A percentile compares a stretch with the other conserved stretches of the same genome.
Evolutionary conservation across 2,797 vertebrate species (phyloP).

Genomic region (Ambastaia sidthimunki): DNA sequence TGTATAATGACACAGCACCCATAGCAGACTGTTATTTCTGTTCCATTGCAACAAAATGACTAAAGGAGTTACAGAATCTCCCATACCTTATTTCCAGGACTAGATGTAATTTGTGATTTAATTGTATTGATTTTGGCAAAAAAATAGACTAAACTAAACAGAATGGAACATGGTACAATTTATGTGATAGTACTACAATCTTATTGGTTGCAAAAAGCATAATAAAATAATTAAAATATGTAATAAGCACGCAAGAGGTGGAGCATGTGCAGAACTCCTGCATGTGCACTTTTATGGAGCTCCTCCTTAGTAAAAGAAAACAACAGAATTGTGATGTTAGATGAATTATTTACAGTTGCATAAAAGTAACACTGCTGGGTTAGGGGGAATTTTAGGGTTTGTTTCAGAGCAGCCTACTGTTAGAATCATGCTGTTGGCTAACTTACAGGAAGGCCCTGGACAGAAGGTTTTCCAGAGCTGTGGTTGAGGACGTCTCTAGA

Average conservation of each 20-base stretch:
- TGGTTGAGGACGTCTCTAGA: slow-evolving; percentile 75
- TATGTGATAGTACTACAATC: background rate
- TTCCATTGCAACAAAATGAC: too few species aligned
- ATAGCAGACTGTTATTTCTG: background rate
- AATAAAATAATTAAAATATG: background rate
- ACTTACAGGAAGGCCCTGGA: slow-evolving; percentile 80
- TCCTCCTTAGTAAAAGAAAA: background rate
- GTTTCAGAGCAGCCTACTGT: background rate
- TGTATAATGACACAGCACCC: background rate
- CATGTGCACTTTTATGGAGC: too few species aligned
- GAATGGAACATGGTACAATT: too few species aligned
- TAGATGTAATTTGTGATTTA: too few species aligned
- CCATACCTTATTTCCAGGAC: too few species aligned
- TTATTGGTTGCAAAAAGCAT: background rate
- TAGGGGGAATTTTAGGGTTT: slow-evolving; percentile 31
- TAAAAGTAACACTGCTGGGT: slow-evolving; percentile 27
- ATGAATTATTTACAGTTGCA: slow-evolving; percentile 26
- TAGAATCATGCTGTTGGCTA: slow-evolving; percentile 14
- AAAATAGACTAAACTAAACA: too few species aligned
- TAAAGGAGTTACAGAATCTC: too few species aligned
- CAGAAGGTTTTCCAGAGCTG: slow-evolving; percentile 79
- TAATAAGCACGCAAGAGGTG: background rate
- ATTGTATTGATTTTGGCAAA: too few species aligned
- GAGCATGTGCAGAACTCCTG: background rate
- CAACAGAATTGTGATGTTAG: slow-evolving; percentile 8